Evolutionary conservation across 1,140 invertebrate species (phyloP), one percentile per base, ranked within the genome.

Genomic region (Theocolax elegans): DNA sequence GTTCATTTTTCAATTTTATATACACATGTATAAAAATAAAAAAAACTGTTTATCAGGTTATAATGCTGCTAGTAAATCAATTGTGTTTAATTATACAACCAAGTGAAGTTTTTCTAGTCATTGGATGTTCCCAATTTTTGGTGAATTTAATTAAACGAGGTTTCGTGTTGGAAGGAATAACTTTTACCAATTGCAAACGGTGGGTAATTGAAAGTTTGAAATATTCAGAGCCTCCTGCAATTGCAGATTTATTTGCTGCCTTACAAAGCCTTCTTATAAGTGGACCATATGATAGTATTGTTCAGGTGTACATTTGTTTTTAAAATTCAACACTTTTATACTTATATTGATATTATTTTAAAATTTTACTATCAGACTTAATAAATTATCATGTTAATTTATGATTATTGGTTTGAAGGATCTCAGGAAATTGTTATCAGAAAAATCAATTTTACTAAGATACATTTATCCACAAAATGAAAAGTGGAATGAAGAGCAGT

Each of bases 41-140:
- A 48, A 17, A 12, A 62, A 19, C 46, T 13, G 21, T 21, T 8
- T 21, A 29, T 71, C 29, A 87, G 86, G 79, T 76, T 67, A 77
- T 82, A 8, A 75, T 83, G 23, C 71, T 87, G 19, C 60, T 88
- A 17, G 73, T 87, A 48, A 81, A 86, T 59, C 82, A 85, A 72
- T 82, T 86, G 44, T 87, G 85, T 54, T 72, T 42, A 0, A 72
- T 80, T 17, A 76, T 86, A 29, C 75, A 80, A 64, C 79, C 81
- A 6, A 77, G 72, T 38, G 86, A 88, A 73, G 74, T 74, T 17
- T 66, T 72, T 62, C 72, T 88, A 56, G 79, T 87, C 7, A 78
- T 79, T 73, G 84, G 83, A 74, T 79, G 76, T 70, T 86, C 82
- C 60, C 79, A 83, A 74, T 80, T 88, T 72, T 71, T 88, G 67